Percentiles rank a stretch among this genome's conserved stretches.
These are phyloP conservation scores for Scomber japonicus DNA, from an alignment of 2,113 vertebrate species.

Conservation along the genomic window DNA sequence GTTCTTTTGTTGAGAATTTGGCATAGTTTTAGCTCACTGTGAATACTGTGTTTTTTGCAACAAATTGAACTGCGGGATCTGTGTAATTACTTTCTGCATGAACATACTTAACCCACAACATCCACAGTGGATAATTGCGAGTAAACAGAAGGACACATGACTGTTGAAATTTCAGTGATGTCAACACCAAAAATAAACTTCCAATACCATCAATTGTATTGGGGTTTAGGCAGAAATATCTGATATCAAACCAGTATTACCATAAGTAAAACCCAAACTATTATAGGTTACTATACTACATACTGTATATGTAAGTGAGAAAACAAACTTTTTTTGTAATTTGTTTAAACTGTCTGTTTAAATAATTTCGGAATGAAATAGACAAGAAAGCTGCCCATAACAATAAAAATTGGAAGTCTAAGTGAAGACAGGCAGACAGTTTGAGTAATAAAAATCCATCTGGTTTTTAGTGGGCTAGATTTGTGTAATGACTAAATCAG, in stretches of 20 bases:
- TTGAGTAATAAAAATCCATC: slow-evolving; percentile 30
- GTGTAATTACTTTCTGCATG: neutral
- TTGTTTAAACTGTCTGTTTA: neutral
- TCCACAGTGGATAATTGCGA: neutral
- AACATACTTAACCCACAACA: neutral
- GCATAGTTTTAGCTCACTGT: neutral
- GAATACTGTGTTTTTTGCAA: neutral
- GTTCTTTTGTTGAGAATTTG: neutral
- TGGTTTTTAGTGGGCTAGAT: slow-evolving; percentile 37
- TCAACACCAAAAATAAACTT: neutral
- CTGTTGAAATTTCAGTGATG: neutral
- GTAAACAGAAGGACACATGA: neutral
- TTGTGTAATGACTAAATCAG: slow-evolving; percentile 64
- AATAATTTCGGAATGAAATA: neutral
- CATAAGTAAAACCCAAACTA: neutral
- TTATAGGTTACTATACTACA: no score
- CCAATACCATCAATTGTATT: neutral
- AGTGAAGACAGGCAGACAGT: slow-evolving; percentile 12
- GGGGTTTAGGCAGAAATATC: no score
- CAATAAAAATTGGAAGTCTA: neutral
- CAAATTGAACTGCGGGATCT: neutral
- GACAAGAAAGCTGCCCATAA: neutral
- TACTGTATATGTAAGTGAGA: neutral
- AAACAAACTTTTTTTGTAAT: neutral
- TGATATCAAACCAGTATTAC: no score